A percentile compares a stretch with the other conserved stretches of the same genome.
Evolutionary conservation across 1,140 invertebrate species (phyloP).

Genomic region (Sitophilus oryzae): DNA sequence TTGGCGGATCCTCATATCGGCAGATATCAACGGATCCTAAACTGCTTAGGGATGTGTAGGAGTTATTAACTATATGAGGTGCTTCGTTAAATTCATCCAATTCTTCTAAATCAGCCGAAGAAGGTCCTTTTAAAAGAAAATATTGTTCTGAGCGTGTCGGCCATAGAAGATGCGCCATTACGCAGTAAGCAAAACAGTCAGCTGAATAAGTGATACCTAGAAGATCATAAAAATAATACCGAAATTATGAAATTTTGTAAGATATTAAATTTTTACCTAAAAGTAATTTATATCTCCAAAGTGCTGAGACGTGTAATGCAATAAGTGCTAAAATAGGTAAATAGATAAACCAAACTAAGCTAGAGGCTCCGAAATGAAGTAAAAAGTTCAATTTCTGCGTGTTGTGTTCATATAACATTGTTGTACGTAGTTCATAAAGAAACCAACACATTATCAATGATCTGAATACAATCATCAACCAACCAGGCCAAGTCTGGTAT

Average conservation of each 20-base stretch:
- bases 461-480: constrained; percentile 82
- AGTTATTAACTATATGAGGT: constrained; percentile 73
- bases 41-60: constrained; percentile 41
- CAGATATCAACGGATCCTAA: constrained; percentile 39
- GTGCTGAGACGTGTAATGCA: constrained; percentile 83
- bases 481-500: constrained; percentile 95
- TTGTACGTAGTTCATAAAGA: constrained; percentile 82
- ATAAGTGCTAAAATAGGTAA: constrained; percentile 90
- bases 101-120: constrained; percentile 68
- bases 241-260: not conserved
- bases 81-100: constrained; percentile 89
- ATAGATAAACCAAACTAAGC: constrained; percentile 97
- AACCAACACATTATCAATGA: constrained; percentile 94
- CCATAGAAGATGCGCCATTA: constrained; percentile 91
- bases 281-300: constrained; percentile 93
- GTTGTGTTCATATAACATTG: constrained; percentile 89
- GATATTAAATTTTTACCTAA: constrained; percentile 56
- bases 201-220: constrained; percentile 89
- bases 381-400: constrained; percentile 86
- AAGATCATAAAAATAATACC: constrained; percentile 26
- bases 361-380: constrained; percentile 93
- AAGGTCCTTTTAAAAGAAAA: constrained; percentile 65
- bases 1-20: constrained; percentile 37
- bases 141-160: constrained; percentile 87
- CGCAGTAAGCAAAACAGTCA: constrained; percentile 88